Evolutionary conservation across 2,797 vertebrate species (phyloP).

Genomic region (Sebastes kiyomatsui): DNA sequence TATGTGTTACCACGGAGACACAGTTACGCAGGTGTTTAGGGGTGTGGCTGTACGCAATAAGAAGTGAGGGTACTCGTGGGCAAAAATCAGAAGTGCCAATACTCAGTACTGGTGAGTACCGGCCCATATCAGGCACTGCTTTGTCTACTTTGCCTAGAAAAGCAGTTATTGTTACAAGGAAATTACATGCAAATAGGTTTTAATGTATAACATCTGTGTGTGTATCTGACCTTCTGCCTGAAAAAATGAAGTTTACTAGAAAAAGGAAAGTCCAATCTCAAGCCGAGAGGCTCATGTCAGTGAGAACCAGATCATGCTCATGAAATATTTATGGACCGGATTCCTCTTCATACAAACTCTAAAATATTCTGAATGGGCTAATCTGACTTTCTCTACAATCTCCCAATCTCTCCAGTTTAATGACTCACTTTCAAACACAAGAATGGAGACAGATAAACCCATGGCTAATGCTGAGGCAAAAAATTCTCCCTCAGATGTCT

Average conservation of each 20-base stretch:
- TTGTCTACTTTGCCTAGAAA: not conserved
- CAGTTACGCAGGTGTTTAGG: too few relatives aligned
- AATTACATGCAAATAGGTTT: not conserved
- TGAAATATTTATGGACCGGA: slow-evolving; percentile 35
- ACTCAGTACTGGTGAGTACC: too few relatives aligned
- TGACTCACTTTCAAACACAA: slow-evolving; percentile 45
- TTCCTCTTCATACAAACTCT: slow-evolving; percentile 23
- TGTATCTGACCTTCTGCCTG: not conserved
- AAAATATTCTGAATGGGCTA: slow-evolving; percentile 29
- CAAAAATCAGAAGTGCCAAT: too few relatives aligned
- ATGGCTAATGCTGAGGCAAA: slow-evolving; percentile 45
- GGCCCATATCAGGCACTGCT: not conserved
- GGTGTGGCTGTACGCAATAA: too few relatives aligned
- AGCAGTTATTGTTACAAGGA: not conserved
- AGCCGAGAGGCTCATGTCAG: slow-evolving; percentile 3
- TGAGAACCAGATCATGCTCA: slow-evolving; percentile 17
- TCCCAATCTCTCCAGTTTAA: slow-evolving; percentile 49
- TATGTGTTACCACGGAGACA: too few relatives aligned
- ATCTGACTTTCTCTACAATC: slow-evolving; percentile 43
- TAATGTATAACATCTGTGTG: not conserved
- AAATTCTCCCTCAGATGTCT: slow-evolving; percentile 57
- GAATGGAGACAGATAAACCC: slow-evolving; percentile 60
- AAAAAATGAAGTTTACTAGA: not conserved
- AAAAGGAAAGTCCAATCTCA: slow-evolving; percentile 5
- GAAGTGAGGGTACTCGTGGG: too few relatives aligned